Conservation (phyloP, 2,113 vertebrate species). For the Prunella fulvescens region DNA sequence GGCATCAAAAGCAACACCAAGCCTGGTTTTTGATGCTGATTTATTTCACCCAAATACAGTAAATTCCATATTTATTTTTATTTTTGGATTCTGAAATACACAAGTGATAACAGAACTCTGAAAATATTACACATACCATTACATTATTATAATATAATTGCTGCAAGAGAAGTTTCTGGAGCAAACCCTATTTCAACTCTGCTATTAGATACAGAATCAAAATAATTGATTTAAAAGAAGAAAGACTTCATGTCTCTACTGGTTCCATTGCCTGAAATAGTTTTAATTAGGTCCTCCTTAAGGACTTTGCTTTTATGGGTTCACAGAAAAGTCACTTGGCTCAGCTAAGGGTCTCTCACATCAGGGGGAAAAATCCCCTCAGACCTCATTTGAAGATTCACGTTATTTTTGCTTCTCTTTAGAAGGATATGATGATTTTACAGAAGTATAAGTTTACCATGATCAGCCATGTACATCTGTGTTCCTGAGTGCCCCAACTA, state of each 20-base stretch:
- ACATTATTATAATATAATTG: not conserved
- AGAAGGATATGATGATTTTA: not conserved
- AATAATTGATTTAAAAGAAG: not conserved
- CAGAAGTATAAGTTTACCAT: not conserved
- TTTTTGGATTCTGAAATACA: not conserved
- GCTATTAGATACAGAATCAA: not conserved
- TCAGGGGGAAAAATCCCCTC: fast-evolving
- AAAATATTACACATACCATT: not conserved
- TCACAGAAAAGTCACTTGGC: not conserved
- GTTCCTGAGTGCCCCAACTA: not conserved
- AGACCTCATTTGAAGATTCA: not conserved
- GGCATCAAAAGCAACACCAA: not conserved
- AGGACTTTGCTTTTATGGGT: not conserved
- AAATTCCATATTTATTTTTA: not conserved
- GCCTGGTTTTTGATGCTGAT: not conserved
- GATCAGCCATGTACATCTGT: not conserved
- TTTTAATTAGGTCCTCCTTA: not conserved
- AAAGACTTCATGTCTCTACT: not conserved
- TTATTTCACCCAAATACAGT: not conserved
- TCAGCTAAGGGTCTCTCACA: not conserved
- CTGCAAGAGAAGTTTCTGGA: not conserved
- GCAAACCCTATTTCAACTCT: not conserved
- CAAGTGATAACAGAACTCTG: not conserved
- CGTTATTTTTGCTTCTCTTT: not conserved
- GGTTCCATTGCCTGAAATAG: not conserved